phyloP scores from a whole-genome alignment of 1,140 invertebrate species.

The Leptinotarsa undecemlineata region DNA sequence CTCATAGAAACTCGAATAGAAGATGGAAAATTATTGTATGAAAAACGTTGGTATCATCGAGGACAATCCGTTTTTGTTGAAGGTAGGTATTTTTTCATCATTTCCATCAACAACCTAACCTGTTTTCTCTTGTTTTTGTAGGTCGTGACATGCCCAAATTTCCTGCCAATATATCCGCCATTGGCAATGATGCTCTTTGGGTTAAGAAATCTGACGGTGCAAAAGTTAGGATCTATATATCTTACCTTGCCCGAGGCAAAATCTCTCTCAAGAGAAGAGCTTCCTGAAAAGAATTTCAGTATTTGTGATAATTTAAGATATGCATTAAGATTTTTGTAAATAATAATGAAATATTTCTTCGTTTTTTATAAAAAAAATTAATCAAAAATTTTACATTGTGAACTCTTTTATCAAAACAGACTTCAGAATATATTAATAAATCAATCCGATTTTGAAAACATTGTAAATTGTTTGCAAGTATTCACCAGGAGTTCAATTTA shows the following conservation, averaged over 20 bases:
- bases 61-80: slow-evolving; percentile 89
- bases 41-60: slow-evolving; percentile 92
- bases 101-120: no score
- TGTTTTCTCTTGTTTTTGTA: slow-evolving; percentile 74
- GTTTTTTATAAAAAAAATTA: no score
- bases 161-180: slow-evolving; percentile 84
- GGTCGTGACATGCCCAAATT: slow-evolving; percentile 77
- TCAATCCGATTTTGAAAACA: no score
- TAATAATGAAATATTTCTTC: no score
- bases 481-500: no score
- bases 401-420: no score
- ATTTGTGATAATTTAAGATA: no score
- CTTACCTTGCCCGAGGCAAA: slow-evolving; percentile 84
- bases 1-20: slow-evolving; percentile 83
- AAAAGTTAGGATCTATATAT: slow-evolving; percentile 82
- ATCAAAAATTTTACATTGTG: no score
- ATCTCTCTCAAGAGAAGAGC: slow-evolving; percentile 84
- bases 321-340: no score
- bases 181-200: slow-evolving; percentile 87
- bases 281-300: slow-evolving; percentile 55
- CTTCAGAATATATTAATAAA: no score
- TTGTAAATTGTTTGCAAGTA: no score
- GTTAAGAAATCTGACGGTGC: slow-evolving; percentile 83
- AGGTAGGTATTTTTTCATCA: slow-evolving; percentile 50
- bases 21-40: slow-evolving; percentile 92